Conservation (phyloP, 1,140 invertebrate species). For the Bombus breviceps region DNA sequence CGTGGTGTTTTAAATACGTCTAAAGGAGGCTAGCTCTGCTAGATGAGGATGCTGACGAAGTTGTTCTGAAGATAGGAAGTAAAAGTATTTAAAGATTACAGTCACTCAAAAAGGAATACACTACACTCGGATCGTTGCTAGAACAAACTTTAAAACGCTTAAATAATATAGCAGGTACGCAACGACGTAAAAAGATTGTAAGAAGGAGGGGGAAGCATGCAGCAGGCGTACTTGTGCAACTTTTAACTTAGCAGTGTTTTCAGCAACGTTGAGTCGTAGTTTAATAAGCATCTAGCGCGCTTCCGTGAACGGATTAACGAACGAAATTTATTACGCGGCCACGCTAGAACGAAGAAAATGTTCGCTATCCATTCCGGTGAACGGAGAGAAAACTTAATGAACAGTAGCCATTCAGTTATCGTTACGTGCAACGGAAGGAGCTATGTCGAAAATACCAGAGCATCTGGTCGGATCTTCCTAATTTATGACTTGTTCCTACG, state of each 20-base stretch:
- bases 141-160: neutral
- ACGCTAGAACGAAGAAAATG: slow-evolving; percentile 10
- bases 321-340: slow-evolving; percentile 28
- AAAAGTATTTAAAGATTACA: too few relatives aligned
- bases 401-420: slow-evolving; percentile 30
- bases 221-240: neutral
- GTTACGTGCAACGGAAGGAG: neutral
- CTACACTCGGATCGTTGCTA: too few relatives aligned
- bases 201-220: neutral
- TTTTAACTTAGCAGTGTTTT: slow-evolving; percentile 6
- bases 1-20: too few relatives aligned
- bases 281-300: slow-evolving; percentile 23
- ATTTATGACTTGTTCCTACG: slow-evolving; percentile 16
- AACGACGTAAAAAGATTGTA: neutral
- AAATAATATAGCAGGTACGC: neutral
- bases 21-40: too few relatives aligned
- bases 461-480: neutral
- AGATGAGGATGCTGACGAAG: too few relatives aligned
- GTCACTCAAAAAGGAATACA: too few relatives aligned
- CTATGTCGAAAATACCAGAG: neutral
- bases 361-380: slow-evolving; percentile 16
- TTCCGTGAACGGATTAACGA: slow-evolving; percentile 30
- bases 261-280: neutral
- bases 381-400: slow-evolving; percentile 26
- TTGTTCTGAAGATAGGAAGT: too few relatives aligned